Base-by-base conservation (phyloP, 2,113 vertebrate genomes). In the Odontesthes bonariensis region DNA sequence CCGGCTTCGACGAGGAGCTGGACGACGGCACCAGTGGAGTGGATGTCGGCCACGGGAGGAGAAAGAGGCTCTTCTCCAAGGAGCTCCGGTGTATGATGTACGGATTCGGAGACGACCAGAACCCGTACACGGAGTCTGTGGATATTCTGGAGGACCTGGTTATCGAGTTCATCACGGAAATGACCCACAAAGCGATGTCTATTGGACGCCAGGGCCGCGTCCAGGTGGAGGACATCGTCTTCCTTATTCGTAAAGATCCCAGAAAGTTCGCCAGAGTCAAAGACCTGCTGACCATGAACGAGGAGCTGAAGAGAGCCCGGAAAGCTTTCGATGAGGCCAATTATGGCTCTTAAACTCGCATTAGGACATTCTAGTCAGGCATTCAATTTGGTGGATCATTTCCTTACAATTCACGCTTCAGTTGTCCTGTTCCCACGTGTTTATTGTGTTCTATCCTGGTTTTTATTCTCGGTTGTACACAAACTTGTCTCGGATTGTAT, bases 21-120 rank as follows among this genome's bases (percentile, higher is more conserved):
- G 97, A 99, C 5, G 97, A 98, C 10, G 93, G 94, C 3, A 91
- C 91, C 54, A 89, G 95, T 46, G 96, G 96, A 1, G 80, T 92
- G 1, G 97, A 98, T 12, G 93, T 95, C 8, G 95, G 95, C 65
- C 96, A 97, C 61, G 97, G 97, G 11, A 94, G 90, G 81, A 94
- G 97, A 76, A 98, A 99, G 81, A 84, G 97, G 77, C 95, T 99
- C 14, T 99, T 99, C 90, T 98, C 97, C 53, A 99, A 99, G 91
- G 97, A 99, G 86, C 90, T 99, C 19, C 94, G 98, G 1, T 99
- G 98, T 75, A 99, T 99, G 98, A 99, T 99, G 98, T 99, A 99
- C 83, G 98, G 98, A 2, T 99, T 99, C 0, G 98, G 98, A 8
- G 98, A 99, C 54, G 98, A 99, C 88, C 98, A 99, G 94, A 99